Conservation (phyloP, 2,113 vertebrate species). For the Motacilla tschutschensis region DNA sequence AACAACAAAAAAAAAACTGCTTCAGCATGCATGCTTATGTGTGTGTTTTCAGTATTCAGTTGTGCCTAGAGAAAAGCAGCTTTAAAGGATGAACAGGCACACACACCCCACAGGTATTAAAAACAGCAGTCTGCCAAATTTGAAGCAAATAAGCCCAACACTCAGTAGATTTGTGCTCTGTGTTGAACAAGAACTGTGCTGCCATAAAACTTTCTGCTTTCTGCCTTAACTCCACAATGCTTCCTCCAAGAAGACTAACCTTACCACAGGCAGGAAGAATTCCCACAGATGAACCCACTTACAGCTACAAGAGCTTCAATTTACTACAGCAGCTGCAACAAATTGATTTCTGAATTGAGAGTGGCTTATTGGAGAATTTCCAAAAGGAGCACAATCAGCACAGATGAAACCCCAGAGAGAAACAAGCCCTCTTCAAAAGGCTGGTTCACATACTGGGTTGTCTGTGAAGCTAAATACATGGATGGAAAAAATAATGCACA, state of each 20-base stretch:
- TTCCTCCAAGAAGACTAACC: background rate
- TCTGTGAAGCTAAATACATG: background rate
- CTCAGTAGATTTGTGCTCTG: background rate
- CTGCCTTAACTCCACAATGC: background rate
- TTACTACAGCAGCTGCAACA: background rate
- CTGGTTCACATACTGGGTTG: background rate
- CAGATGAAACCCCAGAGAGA: background rate
- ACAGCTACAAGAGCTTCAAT: background rate
- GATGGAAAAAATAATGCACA: background rate
- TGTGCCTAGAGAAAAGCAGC: background rate
- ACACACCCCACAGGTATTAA: background rate
- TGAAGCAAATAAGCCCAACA: background rate
- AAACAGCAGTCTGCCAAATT: background rate
- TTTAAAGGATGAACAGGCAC: background rate
- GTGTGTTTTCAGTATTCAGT: background rate
- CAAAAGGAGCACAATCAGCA: background rate
- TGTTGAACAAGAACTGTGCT: background rate
- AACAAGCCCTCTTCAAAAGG: background rate
- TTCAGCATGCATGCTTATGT: background rate
- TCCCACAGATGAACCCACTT: background rate
- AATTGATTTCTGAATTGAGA: conserved; percentile 1
- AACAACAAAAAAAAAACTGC: background rate
- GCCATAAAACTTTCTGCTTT: background rate
- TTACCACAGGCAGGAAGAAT: background rate
- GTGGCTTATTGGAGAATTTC: background rate